Evolutionary conservation across 2,797 vertebrate species (phyloP).

Genomic region (Buphagus erythrorhynchus): DNA sequence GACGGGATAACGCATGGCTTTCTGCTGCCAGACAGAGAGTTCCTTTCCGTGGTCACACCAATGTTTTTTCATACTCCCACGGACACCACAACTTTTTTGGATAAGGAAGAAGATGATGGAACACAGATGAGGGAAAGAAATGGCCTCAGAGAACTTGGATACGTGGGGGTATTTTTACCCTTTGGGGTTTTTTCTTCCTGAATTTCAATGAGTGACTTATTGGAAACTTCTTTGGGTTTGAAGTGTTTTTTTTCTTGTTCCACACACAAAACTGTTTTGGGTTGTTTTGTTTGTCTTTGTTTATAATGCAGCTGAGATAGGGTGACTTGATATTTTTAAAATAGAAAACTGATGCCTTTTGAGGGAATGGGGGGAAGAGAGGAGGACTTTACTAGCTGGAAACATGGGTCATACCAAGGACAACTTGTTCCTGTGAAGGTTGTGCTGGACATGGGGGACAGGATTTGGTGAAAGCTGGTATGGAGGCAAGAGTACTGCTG

Average conservation of each 20-base stretch:
- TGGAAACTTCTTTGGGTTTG: slow-evolving; percentile 68
- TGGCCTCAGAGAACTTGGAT: slow-evolving; percentile 56
- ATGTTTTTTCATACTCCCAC: slow-evolving; percentile 71
- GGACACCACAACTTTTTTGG: slow-evolving; percentile 72
- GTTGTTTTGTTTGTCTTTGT: slow-evolving; percentile 66
- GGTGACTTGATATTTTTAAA: slow-evolving; percentile 70
- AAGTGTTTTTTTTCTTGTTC: slow-evolving; percentile 52
- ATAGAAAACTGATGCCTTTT: slow-evolving; percentile 62
- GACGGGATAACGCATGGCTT: slow-evolving; percentile 54
- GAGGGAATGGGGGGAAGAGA: slow-evolving; percentile 36
- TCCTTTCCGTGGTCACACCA: slow-evolving; percentile 66
- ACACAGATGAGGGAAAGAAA: slow-evolving; percentile 67
- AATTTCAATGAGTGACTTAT: slow-evolving; percentile 74
- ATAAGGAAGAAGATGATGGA: slow-evolving; percentile 65
- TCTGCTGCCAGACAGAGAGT: slow-evolving; percentile 61
- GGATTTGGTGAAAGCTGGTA: not conserved
- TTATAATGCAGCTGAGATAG: slow-evolving; percentile 64
- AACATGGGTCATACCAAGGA: slow-evolving; percentile 54
- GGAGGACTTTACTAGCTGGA: slow-evolving; percentile 43
- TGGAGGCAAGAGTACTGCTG: not conserved
- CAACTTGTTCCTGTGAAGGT: slow-evolving; percentile 30
- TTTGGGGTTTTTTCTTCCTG: slow-evolving; percentile 72
- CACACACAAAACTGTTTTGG: slow-evolving; percentile 46
- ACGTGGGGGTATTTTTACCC: slow-evolving; percentile 66
- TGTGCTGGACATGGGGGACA: not conserved